phyloP scores from a whole-genome alignment of 2,888 invertebrate species.

The Deladenus siricidicola region DNA sequence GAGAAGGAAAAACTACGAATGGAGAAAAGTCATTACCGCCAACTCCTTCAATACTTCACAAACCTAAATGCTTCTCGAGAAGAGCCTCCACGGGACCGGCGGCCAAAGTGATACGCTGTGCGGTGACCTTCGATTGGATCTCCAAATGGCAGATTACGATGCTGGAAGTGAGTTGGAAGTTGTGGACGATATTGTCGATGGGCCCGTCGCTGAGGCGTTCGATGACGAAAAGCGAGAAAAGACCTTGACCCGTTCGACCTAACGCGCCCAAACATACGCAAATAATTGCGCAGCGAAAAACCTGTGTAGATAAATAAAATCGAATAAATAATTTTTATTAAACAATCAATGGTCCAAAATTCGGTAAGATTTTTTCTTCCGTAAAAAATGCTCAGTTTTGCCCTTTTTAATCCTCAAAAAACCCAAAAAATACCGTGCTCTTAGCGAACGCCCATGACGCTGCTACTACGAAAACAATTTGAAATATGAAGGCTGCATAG shows the following conservation, averaged over 20 bases:
- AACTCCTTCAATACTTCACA: not conserved
- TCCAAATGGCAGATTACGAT: constrained; percentile 45
- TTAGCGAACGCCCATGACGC: constrained; percentile 36
- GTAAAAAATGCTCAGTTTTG: too few relatives aligned
- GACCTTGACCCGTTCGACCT: constrained; percentile 40
- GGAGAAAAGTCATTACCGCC: not conserved
- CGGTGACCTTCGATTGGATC: constrained; percentile 36
- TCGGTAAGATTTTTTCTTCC: not conserved
- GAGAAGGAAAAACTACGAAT: too few relatives aligned
- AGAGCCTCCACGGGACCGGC: constrained; percentile 42
- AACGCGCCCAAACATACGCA: constrained; percentile 41
- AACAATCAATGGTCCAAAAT: not conserved
- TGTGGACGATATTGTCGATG: constrained; percentile 37
- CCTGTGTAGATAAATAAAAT: constrained; percentile 13
- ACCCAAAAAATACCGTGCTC: constrained; percentile 29
- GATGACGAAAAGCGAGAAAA: constrained; percentile 25
- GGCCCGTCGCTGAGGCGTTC: constrained; percentile 40
- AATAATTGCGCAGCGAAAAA: constrained; percentile 42
- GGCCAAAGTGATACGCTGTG: constrained; percentile 36
- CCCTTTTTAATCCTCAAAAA: not conserved
- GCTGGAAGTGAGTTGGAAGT: constrained; percentile 36
- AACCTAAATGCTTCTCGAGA: constrained; percentile 39
- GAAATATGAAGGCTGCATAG: constrained; percentile 1
- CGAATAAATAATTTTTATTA: not conserved
- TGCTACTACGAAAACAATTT: constrained; percentile 31